Evolutionary conservation across 2,888 invertebrate genomes (phyloP), one percentile per base, ranked within the genome.

Genomic region (Rhingia campestris): DNA sequence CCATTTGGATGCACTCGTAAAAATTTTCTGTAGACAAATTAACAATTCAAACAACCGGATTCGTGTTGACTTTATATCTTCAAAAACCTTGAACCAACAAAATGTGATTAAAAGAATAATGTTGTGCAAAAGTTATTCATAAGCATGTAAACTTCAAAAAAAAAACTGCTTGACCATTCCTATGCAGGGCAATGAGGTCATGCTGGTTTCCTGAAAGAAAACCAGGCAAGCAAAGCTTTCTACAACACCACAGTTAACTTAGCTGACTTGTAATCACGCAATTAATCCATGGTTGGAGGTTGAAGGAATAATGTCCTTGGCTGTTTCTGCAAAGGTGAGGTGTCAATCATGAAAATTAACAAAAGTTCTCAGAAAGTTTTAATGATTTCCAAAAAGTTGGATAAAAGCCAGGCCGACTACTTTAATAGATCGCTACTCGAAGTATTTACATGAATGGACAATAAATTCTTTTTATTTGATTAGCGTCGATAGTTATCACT

Each of bases 201-300:
- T 37, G 51, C 35, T 39, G 39, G 59, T 73, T 79, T 73, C 33
- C 45, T 53, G 9, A 70, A 64, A 69, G 7, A 58, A 69, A 35
- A 54, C 41, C 35, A 74, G 53, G 7, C 61, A 41, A 64, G 41
- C 41, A 63, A 45, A 10, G 12, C 41, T 30, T 14, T 41, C 33
- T 41, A 35, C 12, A 14, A 45, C 47, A 49, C 33, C 9, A 12
- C 41, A 54, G 32, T 39, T 33, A 53, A 35, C 4, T 6, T 14
- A 14, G 56, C 33, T 37, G 39, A 61, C 54, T 74, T 43, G 7
- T 61, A 73, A 80, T 80, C 79, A 80, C 79, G 73, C 79, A 73
- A 80, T 67, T 67, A 61, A 73, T 51, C 22, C 22, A 59, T 22
- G 47, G 51, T 54, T 67, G 22, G 33, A 14, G 43, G 45, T 37